Percentiles rank a stretch among this genome's conserved stretches.
These are phyloP conservation scores for Whitmania pigra DNA, from an alignment of 1,140 invertebrate genomes.

Conservation along the genomic window DNA sequence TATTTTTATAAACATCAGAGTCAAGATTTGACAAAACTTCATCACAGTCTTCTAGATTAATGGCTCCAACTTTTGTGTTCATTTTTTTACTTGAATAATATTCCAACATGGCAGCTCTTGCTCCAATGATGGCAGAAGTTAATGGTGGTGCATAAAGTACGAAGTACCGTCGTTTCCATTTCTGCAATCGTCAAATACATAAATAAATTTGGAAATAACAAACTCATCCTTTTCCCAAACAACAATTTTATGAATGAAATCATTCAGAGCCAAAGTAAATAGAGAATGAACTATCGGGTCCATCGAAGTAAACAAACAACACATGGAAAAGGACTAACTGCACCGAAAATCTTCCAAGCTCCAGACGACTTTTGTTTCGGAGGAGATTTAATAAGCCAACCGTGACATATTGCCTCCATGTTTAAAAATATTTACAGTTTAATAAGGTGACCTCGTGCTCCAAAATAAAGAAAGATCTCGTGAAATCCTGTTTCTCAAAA, in stretches of 20 bases:
- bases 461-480: too few species aligned
- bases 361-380: constrained; percentile 10
- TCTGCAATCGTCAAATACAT: not conserved
- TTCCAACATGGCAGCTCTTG: constrained; percentile 9
- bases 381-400: constrained; percentile 17
- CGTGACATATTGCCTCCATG: constrained; percentile 13
- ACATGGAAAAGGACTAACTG: constrained; percentile 3
- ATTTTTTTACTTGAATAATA: constrained; percentile 19
- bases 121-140: constrained; percentile 1
- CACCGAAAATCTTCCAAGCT: constrained; percentile 16
- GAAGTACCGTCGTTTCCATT: constrained; percentile 14
- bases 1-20: constrained; percentile 13
- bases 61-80: constrained; percentile 10
- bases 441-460: too few species aligned
- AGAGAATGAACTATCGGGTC: not conserved
- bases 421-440: too few species aligned
- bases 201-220: not conserved
- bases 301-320: not conserved
- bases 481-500: too few species aligned
- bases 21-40: constrained; percentile 17
- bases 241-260: not conserved
- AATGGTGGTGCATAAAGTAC: constrained; percentile 16
- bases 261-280: not conserved
- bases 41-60: constrained; percentile 18
- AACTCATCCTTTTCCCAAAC: not conserved